Base-by-base conservation (phyloP, 2,113 vertebrate genomes). In the Pygoscelis antarcticus region DNA sequence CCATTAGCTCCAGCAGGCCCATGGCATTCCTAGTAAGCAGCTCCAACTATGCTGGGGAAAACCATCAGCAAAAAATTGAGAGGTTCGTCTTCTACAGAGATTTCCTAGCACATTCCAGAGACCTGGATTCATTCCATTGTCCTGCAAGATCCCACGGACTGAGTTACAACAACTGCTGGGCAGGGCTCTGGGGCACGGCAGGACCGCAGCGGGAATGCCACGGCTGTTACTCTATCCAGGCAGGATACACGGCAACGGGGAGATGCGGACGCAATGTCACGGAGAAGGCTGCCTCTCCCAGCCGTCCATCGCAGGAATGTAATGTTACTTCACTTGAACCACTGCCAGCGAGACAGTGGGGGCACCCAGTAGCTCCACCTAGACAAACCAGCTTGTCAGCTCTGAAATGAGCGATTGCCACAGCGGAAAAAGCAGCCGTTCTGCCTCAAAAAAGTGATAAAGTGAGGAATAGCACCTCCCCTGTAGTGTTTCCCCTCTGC, bases 151-250 rank as follows among this genome's bases (percentile, higher is more conserved):
- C 36, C 54, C 81, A 46, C 6, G 2, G 96, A 13, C 66, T 54
- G 81, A 54, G 75, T 95, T 96, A 83, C 96, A 92, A 1, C 95
- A 95, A 95, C 90, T 93, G 93, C 85, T 60, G 95, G 90, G 96
- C 90, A 90, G 92, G 85, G 90, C 90, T 47, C 2, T 6, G 68
- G 66, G 90, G 96, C 92, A 94, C 0, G 84, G 96, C 83, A 44
- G 93, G 93, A 94, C 44, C 0, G 80, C 93, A 10, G 86, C 1
- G 6, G 95, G 96, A 96, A 97, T 95, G 96, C 70, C 0, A 9
- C 2, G 74, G 65, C 87, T 96, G 96, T 97, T 93, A 65, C 93
- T 72, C 8, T 17, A 30, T 71, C 69, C 0, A 3, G 32, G 83
- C 68, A 66, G 74, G 72, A 52, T 4, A 14, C 68, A 0, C 4